Evolutionary conservation across 2,888 invertebrate genomes (phyloP).

Genomic region (Pristionchus arcanus): DNA sequence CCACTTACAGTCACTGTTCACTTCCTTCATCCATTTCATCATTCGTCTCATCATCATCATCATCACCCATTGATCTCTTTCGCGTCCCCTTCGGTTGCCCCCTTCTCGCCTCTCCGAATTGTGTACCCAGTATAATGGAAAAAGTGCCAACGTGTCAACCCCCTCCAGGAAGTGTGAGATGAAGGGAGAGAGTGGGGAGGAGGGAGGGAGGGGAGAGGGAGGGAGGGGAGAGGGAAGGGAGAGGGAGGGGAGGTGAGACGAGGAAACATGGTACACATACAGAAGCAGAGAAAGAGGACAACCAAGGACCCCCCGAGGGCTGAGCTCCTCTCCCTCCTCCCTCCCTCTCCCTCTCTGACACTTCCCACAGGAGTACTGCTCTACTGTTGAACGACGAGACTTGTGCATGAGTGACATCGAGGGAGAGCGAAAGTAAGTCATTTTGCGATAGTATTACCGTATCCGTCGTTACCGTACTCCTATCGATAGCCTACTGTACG

Average conservation of each 20-base stretch:
- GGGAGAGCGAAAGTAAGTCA: constrained; percentile 37
- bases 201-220: background rate
- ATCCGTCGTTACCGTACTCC: too few species aligned
- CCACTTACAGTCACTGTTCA: constrained; percentile 23
- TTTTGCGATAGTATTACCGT: background rate
- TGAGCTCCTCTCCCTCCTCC: background rate
- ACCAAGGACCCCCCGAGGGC: background rate
- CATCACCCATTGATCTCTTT: background rate
- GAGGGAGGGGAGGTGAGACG: background rate
- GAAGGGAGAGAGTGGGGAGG: constrained; percentile 15
- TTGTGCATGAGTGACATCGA: constrained; percentile 44
- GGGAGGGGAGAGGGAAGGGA: background rate
- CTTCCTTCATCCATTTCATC: constrained; percentile 22
- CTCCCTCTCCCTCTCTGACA: constrained; percentile 25
- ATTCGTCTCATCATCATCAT: constrained; percentile 19
- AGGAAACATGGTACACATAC: constrained; percentile 44
- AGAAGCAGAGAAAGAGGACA: constrained; percentile 43
- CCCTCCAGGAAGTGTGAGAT: constrained; percentile 51
- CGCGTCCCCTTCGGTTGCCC: background rate
- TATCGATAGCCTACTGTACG: too few species aligned
- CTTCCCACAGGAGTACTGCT: constrained; percentile 32
- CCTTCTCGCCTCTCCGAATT: background rate
- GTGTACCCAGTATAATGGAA: constrained; percentile 48
- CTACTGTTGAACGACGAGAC: constrained; percentile 16
- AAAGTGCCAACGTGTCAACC: constrained; percentile 43